Conservation (phyloP, 2,113 vertebrate species). For the Eclectus roratus region DNA sequence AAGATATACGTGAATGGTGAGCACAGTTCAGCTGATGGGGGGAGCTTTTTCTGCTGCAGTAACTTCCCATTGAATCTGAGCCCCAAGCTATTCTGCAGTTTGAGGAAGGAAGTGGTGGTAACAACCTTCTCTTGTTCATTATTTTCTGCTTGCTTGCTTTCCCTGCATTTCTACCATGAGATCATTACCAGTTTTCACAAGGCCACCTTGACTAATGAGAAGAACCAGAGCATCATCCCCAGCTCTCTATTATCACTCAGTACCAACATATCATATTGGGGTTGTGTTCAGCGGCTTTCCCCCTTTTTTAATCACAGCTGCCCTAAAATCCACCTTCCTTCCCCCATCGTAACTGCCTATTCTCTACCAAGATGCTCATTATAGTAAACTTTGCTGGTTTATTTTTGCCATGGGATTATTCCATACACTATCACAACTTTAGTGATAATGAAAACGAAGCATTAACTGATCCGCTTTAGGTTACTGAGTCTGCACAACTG, state of each 20-base stretch:
- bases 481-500: background rate
- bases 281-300: background rate
- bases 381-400: background rate
- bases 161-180: background rate
- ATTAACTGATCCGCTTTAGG: background rate
- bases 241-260: background rate
- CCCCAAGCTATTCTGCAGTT: background rate
- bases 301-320: background rate
- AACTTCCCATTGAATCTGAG: background rate
- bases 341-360: background rate
- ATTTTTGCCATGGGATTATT: background rate
- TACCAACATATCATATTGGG: background rate
- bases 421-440: background rate
- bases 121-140: background rate
- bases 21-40: background rate
- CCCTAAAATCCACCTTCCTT: background rate
- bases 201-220: background rate
- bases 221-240: background rate
- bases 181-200: background rate
- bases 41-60: background rate
- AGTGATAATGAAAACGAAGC: background rate
- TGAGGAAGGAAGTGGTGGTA: conserved; percentile 4
- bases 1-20: background rate
- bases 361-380: background rate
- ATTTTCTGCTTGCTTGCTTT: background rate